Conservation (phyloP, 2,113 vertebrate genomes). For the Lepidothrix coronata region DNA sequence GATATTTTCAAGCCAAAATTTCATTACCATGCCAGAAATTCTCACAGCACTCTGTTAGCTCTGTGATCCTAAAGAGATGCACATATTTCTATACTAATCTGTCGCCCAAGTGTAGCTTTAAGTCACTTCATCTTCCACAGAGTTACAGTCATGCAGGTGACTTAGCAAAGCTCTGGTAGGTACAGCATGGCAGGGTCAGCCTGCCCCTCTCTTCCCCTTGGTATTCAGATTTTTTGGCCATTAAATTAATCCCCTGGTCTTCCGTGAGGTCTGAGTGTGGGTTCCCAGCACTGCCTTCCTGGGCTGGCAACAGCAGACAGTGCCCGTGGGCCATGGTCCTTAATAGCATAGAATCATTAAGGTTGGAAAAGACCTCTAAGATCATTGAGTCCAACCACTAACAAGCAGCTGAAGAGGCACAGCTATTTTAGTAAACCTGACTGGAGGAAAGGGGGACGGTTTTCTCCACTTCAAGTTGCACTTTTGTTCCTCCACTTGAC, state of each 20-base stretch:
- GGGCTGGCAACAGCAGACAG: neutral
- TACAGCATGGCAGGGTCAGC: neutral
- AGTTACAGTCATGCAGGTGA: neutral
- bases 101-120: neutral
- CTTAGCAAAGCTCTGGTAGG: neutral
- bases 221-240: neutral
- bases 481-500: neutral
- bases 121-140: neutral
- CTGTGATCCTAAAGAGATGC: neutral
- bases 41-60: neutral
- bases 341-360: fast-evolving
- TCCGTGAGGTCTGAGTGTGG: neutral
- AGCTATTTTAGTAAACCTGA: neutral
- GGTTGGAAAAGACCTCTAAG: neutral
- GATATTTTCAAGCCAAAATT: neutral
- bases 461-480: neutral
- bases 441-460: neutral
- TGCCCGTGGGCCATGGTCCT: neutral
- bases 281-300: neutral
- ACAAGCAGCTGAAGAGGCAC: neutral
- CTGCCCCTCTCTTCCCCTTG: neutral
- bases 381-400: neutral
- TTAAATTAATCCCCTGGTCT: neutral
- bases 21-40: neutral
- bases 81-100: neutral